These are phyloP conservation scores for Tetragonula carbonaria DNA, from an alignment of 2,888 invertebrate genomes.

Conservation along the genomic window DNA sequence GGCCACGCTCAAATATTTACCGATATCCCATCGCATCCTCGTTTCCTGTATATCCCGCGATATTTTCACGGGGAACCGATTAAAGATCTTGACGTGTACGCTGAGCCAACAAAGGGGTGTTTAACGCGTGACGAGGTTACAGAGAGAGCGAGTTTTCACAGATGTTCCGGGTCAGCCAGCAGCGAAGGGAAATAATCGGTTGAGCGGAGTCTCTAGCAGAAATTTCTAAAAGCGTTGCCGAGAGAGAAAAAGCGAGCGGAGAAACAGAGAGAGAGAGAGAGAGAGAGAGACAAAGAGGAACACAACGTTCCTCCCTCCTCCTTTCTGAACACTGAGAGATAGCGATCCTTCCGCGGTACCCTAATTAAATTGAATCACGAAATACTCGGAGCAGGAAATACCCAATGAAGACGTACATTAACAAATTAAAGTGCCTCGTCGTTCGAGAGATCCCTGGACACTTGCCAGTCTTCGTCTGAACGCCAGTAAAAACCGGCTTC, in stretches of 20 bases:
- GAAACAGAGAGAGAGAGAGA: background rate
- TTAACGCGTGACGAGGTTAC: constrained; percentile 39
- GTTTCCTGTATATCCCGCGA: constrained; percentile 10
- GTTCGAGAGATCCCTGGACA: constrained; percentile 76
- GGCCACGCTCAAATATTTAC: constrained; percentile 31
- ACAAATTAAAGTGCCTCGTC: constrained; percentile 78
- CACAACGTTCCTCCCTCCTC: constrained; percentile 26
- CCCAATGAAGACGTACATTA: constrained; percentile 80
- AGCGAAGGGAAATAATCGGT: constrained; percentile 51
- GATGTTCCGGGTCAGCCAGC: constrained; percentile 48
- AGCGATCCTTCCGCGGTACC: constrained; percentile 74
- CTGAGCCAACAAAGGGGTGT: constrained; percentile 36
- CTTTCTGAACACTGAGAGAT: constrained; percentile 50
- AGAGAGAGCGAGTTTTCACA: constrained; percentile 39
- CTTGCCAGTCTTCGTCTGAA: constrained; percentile 73
- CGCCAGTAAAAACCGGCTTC: constrained; percentile 47
- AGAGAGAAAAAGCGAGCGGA: background rate
- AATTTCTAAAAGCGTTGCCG: constrained; percentile 46
- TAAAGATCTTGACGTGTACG: constrained; percentile 37
- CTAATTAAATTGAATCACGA: constrained; percentile 81
- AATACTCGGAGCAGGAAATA: constrained; percentile 79
- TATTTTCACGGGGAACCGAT: constrained; percentile 43
- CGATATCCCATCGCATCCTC: constrained; percentile 25
- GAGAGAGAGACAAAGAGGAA: background rate
- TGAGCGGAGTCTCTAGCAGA: constrained; percentile 44